Percentiles rank a stretch among this genome's conserved stretches.
phyloP scores from a whole-genome alignment of 2,888 invertebrate genomes.

The Coenonympha arcania region DNA sequence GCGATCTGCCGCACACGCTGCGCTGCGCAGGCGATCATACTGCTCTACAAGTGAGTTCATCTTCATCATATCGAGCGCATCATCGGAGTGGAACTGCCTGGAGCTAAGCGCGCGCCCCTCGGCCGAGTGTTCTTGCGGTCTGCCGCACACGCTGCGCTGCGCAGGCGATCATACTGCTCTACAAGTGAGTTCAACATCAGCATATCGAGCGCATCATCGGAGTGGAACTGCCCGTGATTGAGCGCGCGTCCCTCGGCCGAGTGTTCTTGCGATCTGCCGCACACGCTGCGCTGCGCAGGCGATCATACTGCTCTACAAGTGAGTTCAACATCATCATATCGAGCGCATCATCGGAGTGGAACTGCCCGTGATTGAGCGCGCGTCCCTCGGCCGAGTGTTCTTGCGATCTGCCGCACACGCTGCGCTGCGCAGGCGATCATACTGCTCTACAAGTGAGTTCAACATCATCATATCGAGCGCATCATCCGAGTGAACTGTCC shows the following conservation, averaged over 20 bases:
- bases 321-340: no score
- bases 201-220: no score
- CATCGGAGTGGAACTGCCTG: slow-evolving; percentile 82
- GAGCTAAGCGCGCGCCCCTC: slow-evolving; percentile 79
- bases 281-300: slow-evolving; percentile 86
- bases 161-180: slow-evolving; percentile 82
- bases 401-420: slow-evolving; percentile 88
- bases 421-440: slow-evolving; percentile 85
- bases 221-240: slow-evolving; percentile 83
- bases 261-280: slow-evolving; percentile 89
- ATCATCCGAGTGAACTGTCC: no score
- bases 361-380: slow-evolving; percentile 82
- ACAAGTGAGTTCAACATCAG: slow-evolving; percentile 66
- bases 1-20: slow-evolving; percentile 87
- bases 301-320: slow-evolving; percentile 80
- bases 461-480: no score
- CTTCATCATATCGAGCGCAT: slow-evolving; percentile 45
- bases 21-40: slow-evolving; percentile 85
- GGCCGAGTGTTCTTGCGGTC: slow-evolving; percentile 87
- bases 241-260: slow-evolving; percentile 80
- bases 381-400: slow-evolving; percentile 84
- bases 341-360: slow-evolving; percentile 73
- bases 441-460: slow-evolving; percentile 76
- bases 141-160: slow-evolving; percentile 87
- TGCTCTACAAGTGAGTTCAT: slow-evolving; percentile 72